phyloP scores from a whole-genome alignment of 2,888 invertebrate genomes.

The Calliopum simillimum region DNA sequence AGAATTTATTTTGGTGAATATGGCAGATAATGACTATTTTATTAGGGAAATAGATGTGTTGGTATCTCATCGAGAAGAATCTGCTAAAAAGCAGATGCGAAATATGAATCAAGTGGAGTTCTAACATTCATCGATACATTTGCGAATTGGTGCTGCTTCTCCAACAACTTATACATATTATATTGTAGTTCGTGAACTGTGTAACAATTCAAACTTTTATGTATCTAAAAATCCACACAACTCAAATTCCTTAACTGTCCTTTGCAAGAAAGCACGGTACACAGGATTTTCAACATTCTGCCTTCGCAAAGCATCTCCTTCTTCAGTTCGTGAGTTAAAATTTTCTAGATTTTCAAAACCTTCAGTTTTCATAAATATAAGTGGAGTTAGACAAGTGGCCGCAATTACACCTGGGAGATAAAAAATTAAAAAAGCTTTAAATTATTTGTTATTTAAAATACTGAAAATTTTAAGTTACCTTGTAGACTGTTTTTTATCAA shows the following conservation, averaged over 20 bases:
- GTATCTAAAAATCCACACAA: conserved; percentile 63
- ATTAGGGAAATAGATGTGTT: too few species aligned
- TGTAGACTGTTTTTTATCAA: conserved; percentile 63
- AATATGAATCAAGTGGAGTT: too few species aligned
- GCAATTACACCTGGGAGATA: conserved; percentile 61
- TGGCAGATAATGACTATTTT: too few species aligned
- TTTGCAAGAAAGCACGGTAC: conserved; percentile 62
- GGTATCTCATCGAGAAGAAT: too few species aligned
- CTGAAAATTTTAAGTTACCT: conserved; percentile 50
- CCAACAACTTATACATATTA: too few species aligned
- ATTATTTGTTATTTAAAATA: not conserved
- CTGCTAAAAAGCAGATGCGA: too few species aligned
- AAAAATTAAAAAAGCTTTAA: not conserved
- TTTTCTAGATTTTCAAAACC: conserved; percentile 58
- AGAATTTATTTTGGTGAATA: too few species aligned
- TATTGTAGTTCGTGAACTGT: not conserved
- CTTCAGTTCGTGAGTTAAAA: conserved; percentile 58
- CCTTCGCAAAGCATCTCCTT: conserved; percentile 58
- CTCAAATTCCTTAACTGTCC: conserved; percentile 64
- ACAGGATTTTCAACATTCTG: conserved; percentile 64
- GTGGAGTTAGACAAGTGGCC: conserved; percentile 63
- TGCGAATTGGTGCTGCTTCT: too few species aligned
- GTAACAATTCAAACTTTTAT: conserved; percentile 45
- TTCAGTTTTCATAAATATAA: conserved; percentile 61
- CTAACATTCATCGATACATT: too few species aligned